Base-by-base conservation (phyloP, 2,113 vertebrate genomes). In the Seriola rivoliana region DNA sequence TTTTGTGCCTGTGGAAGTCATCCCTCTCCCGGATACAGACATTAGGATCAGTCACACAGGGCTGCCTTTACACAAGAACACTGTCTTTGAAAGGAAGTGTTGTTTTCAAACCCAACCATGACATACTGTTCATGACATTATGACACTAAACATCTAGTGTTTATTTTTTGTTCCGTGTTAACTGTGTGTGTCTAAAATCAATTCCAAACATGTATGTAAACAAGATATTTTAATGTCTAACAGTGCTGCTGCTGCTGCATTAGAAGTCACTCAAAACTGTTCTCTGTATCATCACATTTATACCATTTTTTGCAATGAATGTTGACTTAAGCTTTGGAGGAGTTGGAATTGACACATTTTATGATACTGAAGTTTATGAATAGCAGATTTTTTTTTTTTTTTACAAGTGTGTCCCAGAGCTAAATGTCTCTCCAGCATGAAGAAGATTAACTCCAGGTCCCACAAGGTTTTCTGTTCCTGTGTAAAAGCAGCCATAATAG, bases 51-150 rank as follows among this genome's bases (percentile, higher is more conserved):
- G 86, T 78, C 80, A 48, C 80, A 72, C 62, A 71, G 23, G 63
- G 85, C 88, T 92, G 87, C 82, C 68, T 44, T 92, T 91, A 88
- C 88, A 92, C 90, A 92, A 81, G 86, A 91, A 87, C 83, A 72
- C 57, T 1, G 36, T 55, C 10, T 48, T 78, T 50, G 54, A 80
- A 73, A 79, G 12, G 42, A 77, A 13, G 40, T 8, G 40, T 25
- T 7, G 46, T 66, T 74, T 82, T 66, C 58, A 84, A 29, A 52
- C 17, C 42, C 2, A 40, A 74, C 38, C n/a, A n/a, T 42, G 25
- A 29, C 12, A 32, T 21, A 75, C 23, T 60, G n/a, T 54, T 76
- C 6, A 32, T 75, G 48, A 65, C 17, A 42, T 57, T 68, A 57
- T 59, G 60, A 81, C 59, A 71, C 54, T 23, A 57, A 81, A 62